Percentiles rank a stretch among this genome's conserved stretches.
Conservation (phyloP, 2,113 vertebrate species). For the Lucifuga dentata region DNA sequence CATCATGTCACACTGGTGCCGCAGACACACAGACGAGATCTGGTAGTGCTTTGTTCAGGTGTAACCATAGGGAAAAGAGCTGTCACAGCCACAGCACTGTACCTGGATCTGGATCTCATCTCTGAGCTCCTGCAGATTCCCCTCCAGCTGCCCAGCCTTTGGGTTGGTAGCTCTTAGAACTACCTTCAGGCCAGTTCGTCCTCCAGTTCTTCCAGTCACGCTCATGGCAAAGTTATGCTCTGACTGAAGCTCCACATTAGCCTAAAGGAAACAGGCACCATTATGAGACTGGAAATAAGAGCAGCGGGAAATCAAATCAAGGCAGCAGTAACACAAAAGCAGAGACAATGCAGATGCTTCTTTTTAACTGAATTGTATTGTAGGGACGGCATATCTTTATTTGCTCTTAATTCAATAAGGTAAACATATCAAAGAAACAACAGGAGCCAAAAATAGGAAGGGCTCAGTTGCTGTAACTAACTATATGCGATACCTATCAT, state of each 20-base stretch:
- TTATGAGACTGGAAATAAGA: constrained; percentile 46
- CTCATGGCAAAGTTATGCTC: constrained; percentile 93
- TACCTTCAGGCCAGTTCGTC: constrained; percentile 90
- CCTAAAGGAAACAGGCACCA: constrained; percentile 78
- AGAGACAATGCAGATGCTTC: constrained; percentile 33
- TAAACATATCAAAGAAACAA: constrained; percentile 42
- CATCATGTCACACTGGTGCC: neutral
- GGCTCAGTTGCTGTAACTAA: constrained; percentile 22
- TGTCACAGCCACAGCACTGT: constrained; percentile 5
- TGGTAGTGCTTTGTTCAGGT: neutral
- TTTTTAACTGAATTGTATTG: constrained; percentile 39
- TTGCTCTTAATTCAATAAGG: constrained; percentile 45
- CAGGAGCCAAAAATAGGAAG: constrained; percentile 36
- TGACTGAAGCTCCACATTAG: constrained; percentile 84
- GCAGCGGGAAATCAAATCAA: constrained; percentile 61
- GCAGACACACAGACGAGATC: neutral
- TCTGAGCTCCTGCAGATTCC: constrained; percentile 82
- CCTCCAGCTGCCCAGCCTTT: constrained; percentile 83
- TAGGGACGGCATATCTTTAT: constrained; percentile 20
- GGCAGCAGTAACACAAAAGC: constrained; percentile 29
- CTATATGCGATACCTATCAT: neutral
- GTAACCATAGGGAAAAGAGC: neutral
- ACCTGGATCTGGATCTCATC: constrained; percentile 98
- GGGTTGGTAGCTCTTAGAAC: constrained; percentile 84
- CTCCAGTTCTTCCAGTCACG: constrained; percentile 86